These are phyloP conservation scores for Sogatella furcifera DNA, from an alignment of 1,140 invertebrate genomes.

Conservation along the genomic window DNA sequence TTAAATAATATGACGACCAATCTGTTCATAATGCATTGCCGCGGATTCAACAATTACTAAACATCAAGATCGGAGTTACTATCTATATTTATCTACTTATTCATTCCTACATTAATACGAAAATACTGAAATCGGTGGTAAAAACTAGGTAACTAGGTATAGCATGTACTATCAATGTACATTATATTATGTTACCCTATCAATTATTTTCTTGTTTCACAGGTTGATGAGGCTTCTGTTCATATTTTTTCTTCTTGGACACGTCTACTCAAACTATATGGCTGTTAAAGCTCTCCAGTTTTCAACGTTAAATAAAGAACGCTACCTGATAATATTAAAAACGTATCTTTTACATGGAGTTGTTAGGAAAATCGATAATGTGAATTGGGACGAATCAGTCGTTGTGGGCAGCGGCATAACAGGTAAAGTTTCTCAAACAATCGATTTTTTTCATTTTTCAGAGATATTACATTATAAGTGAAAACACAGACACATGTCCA, in stretches of 20 bases:
- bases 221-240: constrained; percentile 58
- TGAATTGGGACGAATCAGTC: constrained; percentile 49
- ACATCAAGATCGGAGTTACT: no score
- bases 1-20: neutral
- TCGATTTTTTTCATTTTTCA: neutral
- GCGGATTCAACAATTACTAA: neutral
- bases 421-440: constrained; percentile 27
- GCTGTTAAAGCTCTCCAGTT: constrained; percentile 57
- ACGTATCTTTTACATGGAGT: constrained; percentile 42
- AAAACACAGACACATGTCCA: no score
- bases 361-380: constrained; percentile 35
- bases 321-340: constrained; percentile 54
- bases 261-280: constrained; percentile 76
- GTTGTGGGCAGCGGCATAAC: constrained; percentile 37
- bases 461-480: no score
- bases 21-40: neutral
- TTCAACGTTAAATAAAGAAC: constrained; percentile 57
- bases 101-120: no score
- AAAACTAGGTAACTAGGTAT: no score
- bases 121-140: no score
- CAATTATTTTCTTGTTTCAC: constrained; percentile 25
- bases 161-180: constrained; percentile 32
- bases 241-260: constrained; percentile 60
- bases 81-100: no score
- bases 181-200: neutral